Percentiles rank a stretch among this genome's conserved stretches.
Conservation (phyloP, 2,888 invertebrate species). For the Nomada fabriciana region DNA sequence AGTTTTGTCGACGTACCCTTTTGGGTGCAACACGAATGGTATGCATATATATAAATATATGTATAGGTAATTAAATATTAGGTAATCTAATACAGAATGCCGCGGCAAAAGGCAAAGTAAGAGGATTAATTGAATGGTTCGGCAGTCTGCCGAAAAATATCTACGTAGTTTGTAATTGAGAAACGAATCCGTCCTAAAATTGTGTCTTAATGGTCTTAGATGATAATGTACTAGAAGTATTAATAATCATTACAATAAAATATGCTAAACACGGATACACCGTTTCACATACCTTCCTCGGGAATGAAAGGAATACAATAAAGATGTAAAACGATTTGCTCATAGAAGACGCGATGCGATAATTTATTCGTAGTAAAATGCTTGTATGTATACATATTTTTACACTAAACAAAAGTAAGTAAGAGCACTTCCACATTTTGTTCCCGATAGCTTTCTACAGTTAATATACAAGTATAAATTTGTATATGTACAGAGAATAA, state of each 20-base stretch:
- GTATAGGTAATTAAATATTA: neutral
- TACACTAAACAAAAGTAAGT: neutral
- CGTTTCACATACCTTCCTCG: slow-evolving; percentile 19
- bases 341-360: slow-evolving; percentile 5
- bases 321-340: slow-evolving; percentile 17
- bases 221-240: slow-evolving; percentile 43
- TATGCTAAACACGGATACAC: slow-evolving; percentile 18
- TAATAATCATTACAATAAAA: slow-evolving; percentile 55
- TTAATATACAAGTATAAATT: slow-evolving; percentile 19
- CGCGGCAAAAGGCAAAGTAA: neutral
- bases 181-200: slow-evolving; percentile 57
- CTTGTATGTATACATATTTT: neutral
- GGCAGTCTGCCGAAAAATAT: slow-evolving; percentile 4
- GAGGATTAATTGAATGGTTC: neutral
- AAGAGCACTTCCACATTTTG: slow-evolving; percentile 15
- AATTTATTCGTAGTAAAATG: slow-evolving; percentile 24
- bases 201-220: slow-evolving; percentile 50
- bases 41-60: slow-evolving; percentile 15
- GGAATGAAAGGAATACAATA: neutral
- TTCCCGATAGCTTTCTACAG: slow-evolving; percentile 24
- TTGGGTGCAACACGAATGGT: slow-evolving; percentile 31
- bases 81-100: neutral
- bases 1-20: neutral
- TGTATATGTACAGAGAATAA: slow-evolving; percentile 15
- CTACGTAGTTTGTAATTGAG: slow-evolving; percentile 22